Evolutionary conservation across 1,140 invertebrate species (phyloP).

Genomic region (Nomia melanderi): DNA sequence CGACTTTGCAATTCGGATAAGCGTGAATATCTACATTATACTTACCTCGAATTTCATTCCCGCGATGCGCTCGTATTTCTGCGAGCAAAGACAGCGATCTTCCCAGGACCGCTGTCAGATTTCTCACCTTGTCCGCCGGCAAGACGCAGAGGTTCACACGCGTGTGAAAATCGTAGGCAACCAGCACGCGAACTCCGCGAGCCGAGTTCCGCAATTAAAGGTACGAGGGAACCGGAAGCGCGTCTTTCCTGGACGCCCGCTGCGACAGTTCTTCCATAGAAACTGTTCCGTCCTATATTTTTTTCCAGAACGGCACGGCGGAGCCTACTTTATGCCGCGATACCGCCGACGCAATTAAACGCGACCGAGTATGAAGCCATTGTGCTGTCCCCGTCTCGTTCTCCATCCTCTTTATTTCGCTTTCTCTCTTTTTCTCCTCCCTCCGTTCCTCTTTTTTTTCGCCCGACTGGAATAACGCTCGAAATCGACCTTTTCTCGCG

Average conservation of each 20-base stretch:
- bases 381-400: conserved; percentile 2
- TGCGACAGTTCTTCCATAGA: conserved; percentile 1
- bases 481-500: conserved; percentile 8
- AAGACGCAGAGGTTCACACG: neutral
- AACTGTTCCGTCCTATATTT: conserved; percentile 25
- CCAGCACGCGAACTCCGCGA: conserved; percentile 9
- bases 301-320: neutral
- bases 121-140: neutral
- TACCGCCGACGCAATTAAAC: conserved; percentile 53
- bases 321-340: conserved; percentile 34
- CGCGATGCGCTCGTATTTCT: neutral
- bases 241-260: conserved; percentile 28
- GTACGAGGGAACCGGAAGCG: conserved; percentile 22
- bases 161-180: conserved; percentile 8
- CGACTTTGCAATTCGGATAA: no score
- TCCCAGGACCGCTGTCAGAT: conserved; percentile 3
- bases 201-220: conserved; percentile 27
- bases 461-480: conserved; percentile 14
- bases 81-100: neutral
- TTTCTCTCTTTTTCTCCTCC: no score
- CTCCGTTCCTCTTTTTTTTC: neutral
- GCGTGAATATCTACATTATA: no score
- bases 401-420: no score
- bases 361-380: conserved; percentile 39
- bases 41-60: no score